Evolutionary conservation across 2,113 vertebrate genomes (phyloP).

Genomic region (Phalacrocorax brasilianus): DNA sequence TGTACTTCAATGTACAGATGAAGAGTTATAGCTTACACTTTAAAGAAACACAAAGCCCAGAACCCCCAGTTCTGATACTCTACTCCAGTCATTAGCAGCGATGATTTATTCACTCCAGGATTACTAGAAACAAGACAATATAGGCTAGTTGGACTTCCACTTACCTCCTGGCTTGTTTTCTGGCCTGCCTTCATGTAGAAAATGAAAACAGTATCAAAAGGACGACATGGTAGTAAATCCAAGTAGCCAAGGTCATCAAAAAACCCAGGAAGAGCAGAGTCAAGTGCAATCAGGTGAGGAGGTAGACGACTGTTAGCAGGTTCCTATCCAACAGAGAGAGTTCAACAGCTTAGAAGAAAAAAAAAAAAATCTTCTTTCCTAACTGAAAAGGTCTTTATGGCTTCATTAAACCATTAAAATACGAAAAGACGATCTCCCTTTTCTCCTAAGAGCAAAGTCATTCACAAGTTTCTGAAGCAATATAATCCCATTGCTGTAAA

Average conservation of each 20-base stretch:
- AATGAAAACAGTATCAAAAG: slow-evolving; percentile 96
- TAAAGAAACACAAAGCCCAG: background rate
- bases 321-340: slow-evolving; percentile 75
- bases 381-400: background rate
- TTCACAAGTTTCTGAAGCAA: background rate
- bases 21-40: background rate
- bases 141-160: background rate
- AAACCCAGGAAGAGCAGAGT: slow-evolving; percentile 89
- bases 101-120: background rate
- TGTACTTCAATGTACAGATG: background rate
- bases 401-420: background rate
- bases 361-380: background rate
- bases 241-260: slow-evolving; percentile 94
- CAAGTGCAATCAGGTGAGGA: slow-evolving; percentile 95
- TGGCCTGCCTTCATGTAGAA: slow-evolving; percentile 96
- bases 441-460: background rate
- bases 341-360: background rate
- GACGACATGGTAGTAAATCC: slow-evolving; percentile 92
- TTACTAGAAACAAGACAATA: background rate
- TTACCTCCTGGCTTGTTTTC: slow-evolving; percentile 93
- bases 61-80: background rate
- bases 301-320: slow-evolving; percentile 94
- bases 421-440: background rate
- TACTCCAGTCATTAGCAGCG: background rate
- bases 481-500: background rate